Percentiles rank a stretch among this genome's conserved stretches.
These are phyloP conservation scores for Parasteatoda tepidariorum DNA, from an alignment of 1,140 invertebrate genomes.

Conservation along the genomic window DNA sequence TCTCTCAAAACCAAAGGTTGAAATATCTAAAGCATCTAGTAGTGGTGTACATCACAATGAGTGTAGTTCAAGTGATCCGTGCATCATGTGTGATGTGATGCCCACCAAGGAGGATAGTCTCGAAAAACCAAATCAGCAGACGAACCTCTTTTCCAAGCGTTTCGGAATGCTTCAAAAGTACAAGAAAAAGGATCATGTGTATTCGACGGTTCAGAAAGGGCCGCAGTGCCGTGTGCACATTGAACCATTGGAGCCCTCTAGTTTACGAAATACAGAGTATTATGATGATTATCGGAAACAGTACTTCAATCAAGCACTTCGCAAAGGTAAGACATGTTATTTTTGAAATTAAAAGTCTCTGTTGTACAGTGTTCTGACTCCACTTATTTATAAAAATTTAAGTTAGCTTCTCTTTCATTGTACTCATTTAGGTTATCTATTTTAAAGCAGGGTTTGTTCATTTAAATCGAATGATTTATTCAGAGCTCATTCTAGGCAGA, in stretches of 20 bases:
- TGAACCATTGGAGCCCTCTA: conserved; percentile 23
- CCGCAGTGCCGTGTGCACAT: conserved; percentile 1
- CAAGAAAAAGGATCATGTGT: neutral
- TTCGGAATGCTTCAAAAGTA: neutral
- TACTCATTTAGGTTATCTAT: too few species aligned
- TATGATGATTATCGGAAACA: conserved; percentile 14
- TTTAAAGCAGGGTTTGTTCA: too few species aligned
- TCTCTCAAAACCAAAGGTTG: neutral
- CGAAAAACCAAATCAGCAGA: neutral
- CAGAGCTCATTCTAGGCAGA: too few species aligned
- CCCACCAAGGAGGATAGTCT: too few species aligned
- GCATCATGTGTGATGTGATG: too few species aligned
- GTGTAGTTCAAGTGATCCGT: neutral
- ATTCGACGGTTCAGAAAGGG: neutral
- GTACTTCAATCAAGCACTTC: conserved; percentile 4
- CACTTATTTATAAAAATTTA: too few species aligned
- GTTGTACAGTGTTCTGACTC: too few species aligned
- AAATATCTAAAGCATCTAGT: conserved; percentile 1
- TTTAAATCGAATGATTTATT: too few species aligned
- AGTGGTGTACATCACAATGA: neutral
- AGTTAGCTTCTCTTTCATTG: too few species aligned
- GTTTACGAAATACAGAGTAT: neutral
- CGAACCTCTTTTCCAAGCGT: neutral
- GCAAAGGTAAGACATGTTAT: conserved; percentile 23
- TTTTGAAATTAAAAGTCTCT: too few species aligned